These are phyloP conservation scores for Xiphophorus couchianus DNA, from an alignment of 2,113 vertebrate genomes.

Conservation along the genomic window DNA sequence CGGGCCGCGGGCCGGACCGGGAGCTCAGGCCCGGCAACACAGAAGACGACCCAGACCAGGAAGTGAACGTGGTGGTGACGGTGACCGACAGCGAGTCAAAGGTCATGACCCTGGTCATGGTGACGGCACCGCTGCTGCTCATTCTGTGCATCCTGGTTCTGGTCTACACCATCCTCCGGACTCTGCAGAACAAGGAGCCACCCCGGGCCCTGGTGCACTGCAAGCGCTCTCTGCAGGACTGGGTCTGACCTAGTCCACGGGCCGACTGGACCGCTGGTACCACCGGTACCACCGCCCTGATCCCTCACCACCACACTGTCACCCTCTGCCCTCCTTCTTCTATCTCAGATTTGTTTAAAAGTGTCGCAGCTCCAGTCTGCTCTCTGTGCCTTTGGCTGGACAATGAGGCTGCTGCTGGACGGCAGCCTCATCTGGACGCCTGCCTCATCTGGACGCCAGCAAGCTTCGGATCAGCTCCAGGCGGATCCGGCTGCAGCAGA, in stretches of 20 bases:
- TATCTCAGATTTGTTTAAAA: too few relatives aligned
- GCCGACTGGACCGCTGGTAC: too few relatives aligned
- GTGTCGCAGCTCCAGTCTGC: too few relatives aligned
- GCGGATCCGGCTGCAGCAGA: conserved; percentile 15
- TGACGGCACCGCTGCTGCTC: conserved; percentile 88
- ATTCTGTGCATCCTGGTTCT: conserved; percentile 89
- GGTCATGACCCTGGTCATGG: conserved; percentile 89
- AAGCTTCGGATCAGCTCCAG: too few relatives aligned
- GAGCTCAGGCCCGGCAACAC: conserved; percentile 1
- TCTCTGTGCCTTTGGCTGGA: too few relatives aligned
- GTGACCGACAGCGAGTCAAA: conserved; percentile 85
- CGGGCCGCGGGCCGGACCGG: conserved; percentile 45
- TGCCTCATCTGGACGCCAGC: too few relatives aligned
- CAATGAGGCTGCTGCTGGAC: too few relatives aligned
- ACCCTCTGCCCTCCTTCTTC: too few relatives aligned
- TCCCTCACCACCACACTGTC: too few relatives aligned
- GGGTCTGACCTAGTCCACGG: conserved; percentile 84
- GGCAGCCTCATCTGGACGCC: too few relatives aligned
- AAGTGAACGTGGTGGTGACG: conserved; percentile 88
- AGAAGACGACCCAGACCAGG: conserved; percentile 62
- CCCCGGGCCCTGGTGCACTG: conserved; percentile 93
- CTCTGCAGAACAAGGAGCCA: conserved; percentile 92
- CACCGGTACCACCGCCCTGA: too few relatives aligned
- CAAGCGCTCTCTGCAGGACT: conserved; percentile 97
- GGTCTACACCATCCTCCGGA: conserved; percentile 89